Base-by-base conservation (phyloP, 2,888 invertebrate genomes). In the Lampropteryx suffumata region DNA sequence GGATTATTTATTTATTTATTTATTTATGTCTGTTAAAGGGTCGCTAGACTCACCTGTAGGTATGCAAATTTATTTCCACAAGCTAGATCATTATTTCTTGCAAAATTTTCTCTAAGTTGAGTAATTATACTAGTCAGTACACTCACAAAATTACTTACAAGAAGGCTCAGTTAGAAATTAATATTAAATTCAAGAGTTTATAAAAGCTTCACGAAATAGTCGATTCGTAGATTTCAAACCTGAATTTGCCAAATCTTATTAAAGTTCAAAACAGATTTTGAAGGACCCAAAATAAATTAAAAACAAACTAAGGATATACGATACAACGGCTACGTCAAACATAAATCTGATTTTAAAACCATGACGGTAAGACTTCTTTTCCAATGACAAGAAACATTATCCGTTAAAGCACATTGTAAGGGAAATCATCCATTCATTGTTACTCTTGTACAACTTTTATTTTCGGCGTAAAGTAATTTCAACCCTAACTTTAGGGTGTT, bases 391-490 rank as follows among this genome's bases (percentile, higher is more conserved):
- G 59, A 55, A 62, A 68, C 59, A 71, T 77, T 76, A 86, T 84
- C 84, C 84, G 86, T 87, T 84, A 83, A 82, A 79, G 73, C 79
- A 82, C 75, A 83, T 83, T 84, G 84, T 84, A 82, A 82, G 84
- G 85, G 86, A 87, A 88, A 82, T 76, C 76, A 82, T 84, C 84
- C 87, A 88, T 90, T 90, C 87, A 87, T 84, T 85, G 85, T 83
- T 79, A 77, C 83, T 78, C 76, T 80, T 73, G 73, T 79, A 75
- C 73, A 75, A 71, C 71, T 79, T 60, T 62, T 57, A 57, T 55
- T 30, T 40, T 52, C 41, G 51, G 12, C 56, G 28, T 54, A 65
- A 41, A 33, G 52, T 8, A 78, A 67, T 64, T 63, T 64, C 36
- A 59, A 65, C 80, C 32, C 6, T 59, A 49, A 33, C 0, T 5